Percentiles rank a stretch among this genome's conserved stretches.
Evolutionary conservation across 2,888 invertebrate species (phyloP).

Genomic region (Corythucha ciliata): DNA sequence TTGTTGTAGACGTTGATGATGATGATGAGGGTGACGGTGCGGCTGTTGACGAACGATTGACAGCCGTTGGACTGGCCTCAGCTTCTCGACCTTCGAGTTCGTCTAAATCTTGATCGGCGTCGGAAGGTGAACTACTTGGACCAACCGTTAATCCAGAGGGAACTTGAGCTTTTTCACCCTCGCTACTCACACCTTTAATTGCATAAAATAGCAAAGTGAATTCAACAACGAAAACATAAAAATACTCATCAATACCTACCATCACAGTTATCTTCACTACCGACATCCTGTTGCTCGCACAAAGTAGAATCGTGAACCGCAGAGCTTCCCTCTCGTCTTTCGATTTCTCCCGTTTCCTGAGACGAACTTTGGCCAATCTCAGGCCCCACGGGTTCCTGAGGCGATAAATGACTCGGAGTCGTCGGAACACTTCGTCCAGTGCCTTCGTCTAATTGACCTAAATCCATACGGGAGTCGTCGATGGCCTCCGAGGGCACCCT

Average conservation of each 20-base stretch:
- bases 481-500: conserved; percentile 54
- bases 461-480: conserved; percentile 66
- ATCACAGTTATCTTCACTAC: conserved; percentile 31
- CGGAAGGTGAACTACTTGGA: conserved; percentile 6
- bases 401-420: conserved; percentile 49
- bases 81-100: conserved; percentile 70
- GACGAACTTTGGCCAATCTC: conserved; percentile 23
- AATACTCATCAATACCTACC: conserved; percentile 25
- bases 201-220: neutral
- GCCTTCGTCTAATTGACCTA: conserved; percentile 50
- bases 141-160: conserved; percentile 13
- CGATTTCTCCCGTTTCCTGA: conserved; percentile 21
- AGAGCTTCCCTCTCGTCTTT: conserved; percentile 23
- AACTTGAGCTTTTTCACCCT: conserved; percentile 55
- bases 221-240: neutral
- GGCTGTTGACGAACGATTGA: conserved; percentile 10
- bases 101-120: conserved; percentile 38
- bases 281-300: conserved; percentile 24
- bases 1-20: no score
- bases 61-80: conserved; percentile 49
- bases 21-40: neutral
- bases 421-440: conserved; percentile 59
- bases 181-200: conserved; percentile 49
- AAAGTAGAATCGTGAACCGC: conserved; percentile 18
- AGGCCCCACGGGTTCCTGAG: conserved; percentile 38